Evolutionary conservation across 2,113 vertebrate species (phyloP), one percentile per base, ranked within the genome.

Genomic region (Upupa epops): DNA sequence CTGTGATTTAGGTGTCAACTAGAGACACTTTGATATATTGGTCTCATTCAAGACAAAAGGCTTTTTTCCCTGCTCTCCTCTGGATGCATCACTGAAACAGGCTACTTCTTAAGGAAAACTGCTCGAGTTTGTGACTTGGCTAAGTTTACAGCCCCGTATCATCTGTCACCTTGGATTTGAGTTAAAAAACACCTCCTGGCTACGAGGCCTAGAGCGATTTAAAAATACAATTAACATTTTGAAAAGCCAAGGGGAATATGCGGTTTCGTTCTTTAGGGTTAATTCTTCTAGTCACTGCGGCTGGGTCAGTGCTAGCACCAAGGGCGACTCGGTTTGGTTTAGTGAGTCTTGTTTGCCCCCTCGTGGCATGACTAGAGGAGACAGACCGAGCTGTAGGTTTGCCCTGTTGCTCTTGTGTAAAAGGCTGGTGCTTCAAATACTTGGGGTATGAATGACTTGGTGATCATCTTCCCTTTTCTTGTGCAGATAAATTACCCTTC

Each of bases 311-410:
- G 17, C 52, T 3, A 9, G 29, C 36, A 13, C 25, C 54, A 1
- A 19, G 0, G 26, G 31, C n/a, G 2, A 6, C 77, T 52, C 60
- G 3, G n/a, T 37, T 32, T 58, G 12, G 31, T 64, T 80, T 87
- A 68, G 13, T 54, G 95, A 81, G 48, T 51, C 96, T 93, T 17
- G 90, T 15, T n/a, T 92, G 52, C 97, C 95, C 96, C 64, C 97
- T 87, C 72, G 92, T 86, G 97, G 95, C 13, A 1, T 1, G 9
- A 3, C 8, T 2, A 9, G n/a, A 42, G 60, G 63, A 22, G 25
- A 69, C 83, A 31, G 65, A 26, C 11, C 11, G 1, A 22, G 28
- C 45, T 32, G 19, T 0, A 4, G 8, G 9, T 26, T 34, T 10
- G 26, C 24, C 3, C 3, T 13, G 0, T n/a, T 29, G 20, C 46